Evolutionary conservation across 2,888 invertebrate species (phyloP).

Genomic region (Archips crataeganus): DNA sequence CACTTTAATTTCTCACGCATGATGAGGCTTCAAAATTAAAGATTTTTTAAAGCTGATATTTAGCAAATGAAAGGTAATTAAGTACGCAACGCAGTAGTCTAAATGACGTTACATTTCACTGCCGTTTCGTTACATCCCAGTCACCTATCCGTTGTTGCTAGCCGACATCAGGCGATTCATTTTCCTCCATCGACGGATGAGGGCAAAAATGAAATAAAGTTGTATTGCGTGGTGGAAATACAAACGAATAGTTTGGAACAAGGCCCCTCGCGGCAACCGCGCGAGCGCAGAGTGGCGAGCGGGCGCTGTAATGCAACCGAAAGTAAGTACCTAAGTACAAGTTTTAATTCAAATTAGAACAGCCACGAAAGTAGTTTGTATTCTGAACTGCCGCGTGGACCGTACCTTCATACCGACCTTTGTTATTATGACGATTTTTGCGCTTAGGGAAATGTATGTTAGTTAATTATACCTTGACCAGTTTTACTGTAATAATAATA

Average conservation of each 20-base stretch:
- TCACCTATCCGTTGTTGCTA: slow-evolving; percentile 32
- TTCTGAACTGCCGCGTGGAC: slow-evolving; percentile 31
- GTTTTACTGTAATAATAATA: not conserved
- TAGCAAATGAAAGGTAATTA: no score
- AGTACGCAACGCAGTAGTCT: no score
- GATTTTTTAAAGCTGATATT: no score
- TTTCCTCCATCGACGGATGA: slow-evolving; percentile 58
- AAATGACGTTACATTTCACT: not conserved
- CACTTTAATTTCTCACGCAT: no score
- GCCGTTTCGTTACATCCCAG: not conserved
- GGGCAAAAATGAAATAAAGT: slow-evolving; percentile 66
- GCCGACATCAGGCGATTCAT: slow-evolving; percentile 50
- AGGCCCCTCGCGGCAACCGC: slow-evolving; percentile 61
- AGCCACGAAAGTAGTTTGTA: slow-evolving; percentile 27
- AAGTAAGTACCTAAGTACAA: slow-evolving; percentile 37
- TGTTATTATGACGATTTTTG: slow-evolving; percentile 13
- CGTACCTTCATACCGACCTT: slow-evolving; percentile 14
- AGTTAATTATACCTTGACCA: not conserved
- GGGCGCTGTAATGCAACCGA: slow-evolving; percentile 38
- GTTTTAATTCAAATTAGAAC: slow-evolving; percentile 43
- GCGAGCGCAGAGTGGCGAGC: slow-evolving; percentile 29
- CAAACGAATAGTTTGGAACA: slow-evolving; percentile 71
- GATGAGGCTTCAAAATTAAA: no score
- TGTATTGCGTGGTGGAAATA: slow-evolving; percentile 59
- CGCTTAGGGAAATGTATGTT: not conserved